phyloP scores from a whole-genome alignment of 2,797 vertebrate species.

The Calcarius lapponicus region DNA sequence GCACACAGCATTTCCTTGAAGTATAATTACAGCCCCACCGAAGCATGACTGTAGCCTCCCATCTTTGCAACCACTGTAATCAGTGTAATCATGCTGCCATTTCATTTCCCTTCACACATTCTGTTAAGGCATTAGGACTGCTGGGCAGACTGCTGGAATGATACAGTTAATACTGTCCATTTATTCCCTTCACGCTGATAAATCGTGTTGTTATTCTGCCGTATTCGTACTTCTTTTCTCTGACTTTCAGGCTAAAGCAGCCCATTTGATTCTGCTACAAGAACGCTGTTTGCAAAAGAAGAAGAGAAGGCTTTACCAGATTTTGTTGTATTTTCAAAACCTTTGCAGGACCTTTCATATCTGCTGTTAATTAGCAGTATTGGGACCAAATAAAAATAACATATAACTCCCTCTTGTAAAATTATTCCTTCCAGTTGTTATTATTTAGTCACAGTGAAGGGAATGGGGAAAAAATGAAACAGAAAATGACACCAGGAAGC shows the following conservation, averaged over 20 bases:
- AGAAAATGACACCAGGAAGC: neutral
- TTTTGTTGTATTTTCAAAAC: constrained; percentile 20
- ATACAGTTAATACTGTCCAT: constrained; percentile 58
- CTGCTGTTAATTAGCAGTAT: constrained; percentile 53
- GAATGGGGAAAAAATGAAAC: neutral
- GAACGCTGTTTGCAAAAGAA: neutral
- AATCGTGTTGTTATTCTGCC: constrained; percentile 42
- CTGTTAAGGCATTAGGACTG: constrained; percentile 46
- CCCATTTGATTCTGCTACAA: neutral
- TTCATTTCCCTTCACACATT: constrained; percentile 63
- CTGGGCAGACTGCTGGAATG: constrained; percentile 61
- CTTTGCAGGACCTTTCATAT: constrained; percentile 6
- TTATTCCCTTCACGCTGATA: constrained; percentile 62
- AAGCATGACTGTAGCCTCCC: constrained; percentile 68
- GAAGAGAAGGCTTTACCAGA: neutral
- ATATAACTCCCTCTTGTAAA: constrained; percentile 3
- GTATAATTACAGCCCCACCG: constrained; percentile 66
- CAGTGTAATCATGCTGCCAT: constrained; percentile 72
- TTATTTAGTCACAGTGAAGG: constrained; percentile 1
- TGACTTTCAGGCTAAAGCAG: neutral
- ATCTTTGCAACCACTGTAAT: constrained; percentile 68
- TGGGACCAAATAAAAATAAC: constrained; percentile 38
- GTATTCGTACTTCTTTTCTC: neutral
- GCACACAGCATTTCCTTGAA: constrained; percentile 45
- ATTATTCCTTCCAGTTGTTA: constrained; percentile 6